A percentile compares a stretch with the other conserved stretches of the same genome.
phyloP scores from a whole-genome alignment of 2,888 invertebrate genomes.

The Andrena fulva region DNA sequence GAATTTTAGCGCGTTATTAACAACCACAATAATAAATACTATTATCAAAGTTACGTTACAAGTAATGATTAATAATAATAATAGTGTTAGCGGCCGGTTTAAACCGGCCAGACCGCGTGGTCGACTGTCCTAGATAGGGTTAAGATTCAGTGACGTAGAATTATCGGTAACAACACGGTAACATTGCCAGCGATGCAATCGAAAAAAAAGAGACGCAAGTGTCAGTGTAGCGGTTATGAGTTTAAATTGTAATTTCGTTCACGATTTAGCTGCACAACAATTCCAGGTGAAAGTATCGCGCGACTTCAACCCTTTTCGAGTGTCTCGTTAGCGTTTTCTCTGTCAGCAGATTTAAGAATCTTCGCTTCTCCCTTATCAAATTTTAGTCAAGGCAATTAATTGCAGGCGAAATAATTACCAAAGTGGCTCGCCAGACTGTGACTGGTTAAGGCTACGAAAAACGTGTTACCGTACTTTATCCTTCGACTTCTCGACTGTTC shows the following conservation, averaged over 20 bases:
- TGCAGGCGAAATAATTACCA: too few species aligned
- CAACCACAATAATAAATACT: constrained; percentile 46
- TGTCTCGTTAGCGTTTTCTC: neutral
- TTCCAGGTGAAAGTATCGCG: neutral
- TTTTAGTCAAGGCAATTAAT: too few species aligned
- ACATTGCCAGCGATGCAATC: constrained; percentile 9
- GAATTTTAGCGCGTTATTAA: constrained; percentile 42
- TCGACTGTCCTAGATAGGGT: constrained; percentile 65
- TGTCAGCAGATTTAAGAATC: neutral
- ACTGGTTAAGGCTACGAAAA: neutral
- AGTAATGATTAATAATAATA: constrained; percentile 49
- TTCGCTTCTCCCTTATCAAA: neutral
- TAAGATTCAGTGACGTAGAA: constrained; percentile 64
- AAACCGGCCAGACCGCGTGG: constrained; percentile 41
- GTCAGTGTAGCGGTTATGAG: neutral
- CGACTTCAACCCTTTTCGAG: neutral
- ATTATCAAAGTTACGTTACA: constrained; percentile 43
- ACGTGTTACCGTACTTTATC: neutral
- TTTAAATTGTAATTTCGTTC: constrained; percentile 3
- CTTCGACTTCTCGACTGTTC: neutral
- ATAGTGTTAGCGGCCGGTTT: constrained; percentile 55
- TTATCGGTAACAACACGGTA: constrained; percentile 48
- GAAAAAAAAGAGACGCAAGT: neutral
- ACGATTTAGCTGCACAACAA: constrained; percentile 1
- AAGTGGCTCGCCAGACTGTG: neutral